phyloP scores from a whole-genome alignment of 2,113 vertebrate genomes.

The Euleptes europaea region DNA sequence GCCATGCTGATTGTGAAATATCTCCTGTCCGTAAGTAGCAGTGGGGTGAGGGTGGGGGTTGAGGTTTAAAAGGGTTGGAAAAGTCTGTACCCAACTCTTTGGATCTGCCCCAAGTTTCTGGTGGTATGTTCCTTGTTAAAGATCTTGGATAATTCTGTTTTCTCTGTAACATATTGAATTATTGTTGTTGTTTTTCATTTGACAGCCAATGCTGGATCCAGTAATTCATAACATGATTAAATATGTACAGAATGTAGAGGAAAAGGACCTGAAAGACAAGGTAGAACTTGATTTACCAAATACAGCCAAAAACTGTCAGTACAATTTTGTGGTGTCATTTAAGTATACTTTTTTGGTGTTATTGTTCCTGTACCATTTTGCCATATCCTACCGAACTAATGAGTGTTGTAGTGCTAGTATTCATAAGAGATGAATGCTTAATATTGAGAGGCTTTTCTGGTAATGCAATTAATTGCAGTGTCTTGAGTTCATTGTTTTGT shows the following conservation, averaged over 20 bases:
- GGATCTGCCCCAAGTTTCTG: background rate
- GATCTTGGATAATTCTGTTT: background rate
- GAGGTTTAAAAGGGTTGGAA: background rate
- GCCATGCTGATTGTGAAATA: background rate
- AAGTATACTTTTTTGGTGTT: background rate
- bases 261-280: conserved; percentile 99
- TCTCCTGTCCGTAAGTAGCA: background rate
- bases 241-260: conserved; percentile 96
- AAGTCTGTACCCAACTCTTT: background rate
- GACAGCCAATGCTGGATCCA: conserved; percentile 95
- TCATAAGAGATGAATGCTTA: background rate
- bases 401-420: background rate
- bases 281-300: conserved; percentile 67
- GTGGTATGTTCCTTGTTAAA: background rate
- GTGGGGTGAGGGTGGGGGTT: background rate
- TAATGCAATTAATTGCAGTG: background rate
- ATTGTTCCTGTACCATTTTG: background rate
- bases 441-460: background rate
- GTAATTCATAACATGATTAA: conserved; percentile 98
- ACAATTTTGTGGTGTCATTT: background rate
- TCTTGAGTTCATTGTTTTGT: background rate
- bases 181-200: conserved; percentile 46
- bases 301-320: conserved; percentile 13
- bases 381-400: background rate
- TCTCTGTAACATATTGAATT: conserved; percentile 37